These are phyloP conservation scores for Hippocampus abdominalis DNA, from an alignment of 2,113 vertebrate species.

Conservation along the genomic window DNA sequence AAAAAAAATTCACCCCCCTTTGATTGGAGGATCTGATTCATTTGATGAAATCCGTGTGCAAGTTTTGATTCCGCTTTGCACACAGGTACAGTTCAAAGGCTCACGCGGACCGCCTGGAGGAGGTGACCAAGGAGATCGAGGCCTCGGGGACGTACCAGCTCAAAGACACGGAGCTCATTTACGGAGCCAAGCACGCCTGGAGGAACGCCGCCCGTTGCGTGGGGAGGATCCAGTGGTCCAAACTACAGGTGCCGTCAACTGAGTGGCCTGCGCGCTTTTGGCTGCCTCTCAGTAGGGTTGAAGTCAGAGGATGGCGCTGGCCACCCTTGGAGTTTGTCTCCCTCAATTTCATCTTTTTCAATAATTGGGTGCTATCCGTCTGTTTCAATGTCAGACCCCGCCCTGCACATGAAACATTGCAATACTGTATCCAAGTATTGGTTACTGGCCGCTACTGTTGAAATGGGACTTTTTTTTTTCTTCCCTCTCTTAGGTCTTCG, in stretches of 20 bases:
- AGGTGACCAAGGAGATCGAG: slow-evolving; percentile 91
- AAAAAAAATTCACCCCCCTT: background rate
- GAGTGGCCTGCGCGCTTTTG: background rate
- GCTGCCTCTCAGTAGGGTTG: background rate
- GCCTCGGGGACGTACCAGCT: slow-evolving; percentile 87
- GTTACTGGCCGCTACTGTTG: too few species aligned
- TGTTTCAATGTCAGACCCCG: too few species aligned
- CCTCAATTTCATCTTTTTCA: too few species aligned
- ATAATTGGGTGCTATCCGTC: too few species aligned
- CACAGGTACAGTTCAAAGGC: slow-evolving; percentile 89
- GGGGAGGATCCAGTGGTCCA: slow-evolving; percentile 98
- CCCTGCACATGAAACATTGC: too few species aligned
- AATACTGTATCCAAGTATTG: too few species aligned
- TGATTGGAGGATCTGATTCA: background rate
- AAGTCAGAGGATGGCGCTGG: too few species aligned
- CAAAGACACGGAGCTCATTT: slow-evolving; percentile 93
- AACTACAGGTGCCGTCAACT: slow-evolving; percentile 83
- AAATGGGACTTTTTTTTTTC: background rate
- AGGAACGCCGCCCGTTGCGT: slow-evolving; percentile 92
- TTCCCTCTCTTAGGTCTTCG: slow-evolving; percentile 81
- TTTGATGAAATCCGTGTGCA: background rate
- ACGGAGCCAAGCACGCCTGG: slow-evolving; percentile 95
- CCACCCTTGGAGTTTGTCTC: too few species aligned
- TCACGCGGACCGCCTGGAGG: slow-evolving; percentile 87
- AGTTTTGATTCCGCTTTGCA: background rate